Percentiles rank a stretch among this genome's conserved stretches.
Conservation (phyloP, 2,797 vertebrate species). For the Acrocephalus scirpaceus region DNA sequence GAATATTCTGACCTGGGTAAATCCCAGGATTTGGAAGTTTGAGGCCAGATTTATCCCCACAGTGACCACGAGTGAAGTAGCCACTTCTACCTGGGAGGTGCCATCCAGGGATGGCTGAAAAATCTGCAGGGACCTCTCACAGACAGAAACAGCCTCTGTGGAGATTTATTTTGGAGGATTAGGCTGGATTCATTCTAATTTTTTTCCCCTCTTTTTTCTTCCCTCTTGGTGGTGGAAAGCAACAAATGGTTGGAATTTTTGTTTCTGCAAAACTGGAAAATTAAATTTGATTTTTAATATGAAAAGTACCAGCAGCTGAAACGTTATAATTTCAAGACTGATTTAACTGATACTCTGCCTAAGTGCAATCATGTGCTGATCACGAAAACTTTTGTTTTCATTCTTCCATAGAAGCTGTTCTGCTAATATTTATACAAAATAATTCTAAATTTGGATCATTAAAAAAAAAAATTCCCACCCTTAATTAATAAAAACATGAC, state of each 20-base stretch:
- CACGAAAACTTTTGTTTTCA: neutral
- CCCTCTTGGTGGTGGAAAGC: neutral
- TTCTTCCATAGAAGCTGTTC: neutral
- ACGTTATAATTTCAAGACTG: neutral
- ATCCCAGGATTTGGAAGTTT: neutral
- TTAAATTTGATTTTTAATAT: conserved; percentile 37
- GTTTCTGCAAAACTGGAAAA: conserved; percentile 37
- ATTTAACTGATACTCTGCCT: conserved; percentile 3
- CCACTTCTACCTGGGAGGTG: neutral
- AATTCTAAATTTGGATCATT: neutral
- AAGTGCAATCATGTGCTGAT: neutral
- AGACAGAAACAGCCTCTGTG: neutral
- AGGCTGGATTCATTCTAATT: neutral
- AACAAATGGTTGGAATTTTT: conserved; percentile 27
- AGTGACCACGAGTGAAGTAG: neutral
- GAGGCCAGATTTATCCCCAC: neutral
- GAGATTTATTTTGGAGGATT: neutral
- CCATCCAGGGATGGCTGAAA: neutral
- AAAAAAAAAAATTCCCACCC: neutral
- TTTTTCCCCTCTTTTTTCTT: neutral
- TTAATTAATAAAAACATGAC: conserved; percentile 1
- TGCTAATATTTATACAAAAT: neutral
- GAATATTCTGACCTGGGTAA: neutral
- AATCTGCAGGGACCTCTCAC: neutral
- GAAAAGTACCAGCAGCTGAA: conserved; percentile 25